Evolutionary conservation across 1,140 invertebrate genomes (phyloP).

Genomic region (Bombus waltoni): DNA sequence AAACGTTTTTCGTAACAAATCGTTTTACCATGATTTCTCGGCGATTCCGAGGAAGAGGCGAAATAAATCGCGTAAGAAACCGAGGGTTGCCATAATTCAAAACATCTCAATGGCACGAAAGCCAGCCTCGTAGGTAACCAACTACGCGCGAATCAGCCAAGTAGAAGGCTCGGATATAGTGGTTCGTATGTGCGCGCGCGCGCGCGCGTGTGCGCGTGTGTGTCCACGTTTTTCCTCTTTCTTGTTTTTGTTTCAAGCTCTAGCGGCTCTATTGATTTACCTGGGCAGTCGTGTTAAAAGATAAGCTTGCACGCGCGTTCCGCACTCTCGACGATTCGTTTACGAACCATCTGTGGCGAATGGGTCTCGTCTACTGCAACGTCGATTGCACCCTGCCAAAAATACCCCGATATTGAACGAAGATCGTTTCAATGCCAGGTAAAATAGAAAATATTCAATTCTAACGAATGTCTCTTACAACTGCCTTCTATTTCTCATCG

Average conservation of each 20-base stretch:
- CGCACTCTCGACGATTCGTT: slow-evolving; percentile 36
- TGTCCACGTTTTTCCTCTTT: background rate
- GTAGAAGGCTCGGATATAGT: slow-evolving; percentile 55
- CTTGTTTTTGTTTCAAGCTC: slow-evolving; percentile 41
- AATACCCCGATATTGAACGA: slow-evolving; percentile 25
- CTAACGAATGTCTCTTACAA: too few relatives aligned
- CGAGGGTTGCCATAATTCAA: slow-evolving; percentile 47
- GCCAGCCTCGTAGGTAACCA: slow-evolving; percentile 39
- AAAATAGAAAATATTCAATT: too few relatives aligned
- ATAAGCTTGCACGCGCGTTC: slow-evolving; percentile 49
- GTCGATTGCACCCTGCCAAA: slow-evolving; percentile 18
- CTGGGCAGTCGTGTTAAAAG: slow-evolving; percentile 62
- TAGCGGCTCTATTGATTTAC: slow-evolving; percentile 55
- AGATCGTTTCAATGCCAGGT: background rate
- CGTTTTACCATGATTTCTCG: background rate
- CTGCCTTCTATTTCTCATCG: too few relatives aligned
- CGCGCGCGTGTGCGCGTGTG: background rate
- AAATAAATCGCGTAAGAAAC: slow-evolving; percentile 48
- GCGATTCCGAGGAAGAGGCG: background rate
- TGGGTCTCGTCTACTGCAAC: background rate
- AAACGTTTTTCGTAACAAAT: background rate
- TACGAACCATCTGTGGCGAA: slow-evolving; percentile 19
- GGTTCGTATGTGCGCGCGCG: too few relatives aligned
- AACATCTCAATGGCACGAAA: slow-evolving; percentile 55
- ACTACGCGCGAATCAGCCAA: slow-evolving; percentile 30